Percentiles rank a stretch among this genome's conserved stretches.
Evolutionary conservation across 2,797 vertebrate genomes (phyloP).

Genomic region (Sparus aurata): DNA sequence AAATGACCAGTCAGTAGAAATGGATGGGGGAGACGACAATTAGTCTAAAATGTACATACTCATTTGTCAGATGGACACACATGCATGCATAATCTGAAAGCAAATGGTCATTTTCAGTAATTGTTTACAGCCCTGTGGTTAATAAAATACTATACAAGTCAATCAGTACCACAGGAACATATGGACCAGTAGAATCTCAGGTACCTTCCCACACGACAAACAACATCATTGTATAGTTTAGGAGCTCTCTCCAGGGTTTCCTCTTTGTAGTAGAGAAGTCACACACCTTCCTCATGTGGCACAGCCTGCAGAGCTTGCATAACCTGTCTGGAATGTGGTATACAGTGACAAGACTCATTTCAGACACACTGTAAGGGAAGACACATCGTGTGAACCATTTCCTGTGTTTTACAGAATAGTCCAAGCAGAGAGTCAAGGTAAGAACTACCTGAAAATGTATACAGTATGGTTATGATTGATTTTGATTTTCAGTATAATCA

Average conservation of each 20-base stretch:
- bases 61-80: too few relatives aligned
- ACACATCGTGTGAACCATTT: background rate
- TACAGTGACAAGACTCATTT: background rate
- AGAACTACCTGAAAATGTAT: slow-evolving; percentile 4
- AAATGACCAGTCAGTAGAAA: too few relatives aligned
- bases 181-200: background rate
- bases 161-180: background rate
- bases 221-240: background rate
- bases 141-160: background rate
- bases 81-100: too few relatives aligned
- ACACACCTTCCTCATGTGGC: slow-evolving; percentile 10
- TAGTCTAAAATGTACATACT: too few relatives aligned
- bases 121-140: too few relatives aligned
- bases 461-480: background rate
- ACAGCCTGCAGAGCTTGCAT: slow-evolving; percentile 35
- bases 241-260: background rate
- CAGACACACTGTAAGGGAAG: background rate
- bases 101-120: too few relatives aligned
- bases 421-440: slow-evolving; percentile 26
- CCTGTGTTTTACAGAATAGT: background rate
- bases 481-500: background rate
- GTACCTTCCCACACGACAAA: background rate
- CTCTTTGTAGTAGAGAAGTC: background rate
- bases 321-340: slow-evolving; percentile 51
- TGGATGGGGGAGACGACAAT: too few relatives aligned